A percentile compares a stretch with the other conserved stretches of the same genome.
Conservation (phyloP, 2,888 invertebrate genomes). For the Tineola bisselliella region DNA sequence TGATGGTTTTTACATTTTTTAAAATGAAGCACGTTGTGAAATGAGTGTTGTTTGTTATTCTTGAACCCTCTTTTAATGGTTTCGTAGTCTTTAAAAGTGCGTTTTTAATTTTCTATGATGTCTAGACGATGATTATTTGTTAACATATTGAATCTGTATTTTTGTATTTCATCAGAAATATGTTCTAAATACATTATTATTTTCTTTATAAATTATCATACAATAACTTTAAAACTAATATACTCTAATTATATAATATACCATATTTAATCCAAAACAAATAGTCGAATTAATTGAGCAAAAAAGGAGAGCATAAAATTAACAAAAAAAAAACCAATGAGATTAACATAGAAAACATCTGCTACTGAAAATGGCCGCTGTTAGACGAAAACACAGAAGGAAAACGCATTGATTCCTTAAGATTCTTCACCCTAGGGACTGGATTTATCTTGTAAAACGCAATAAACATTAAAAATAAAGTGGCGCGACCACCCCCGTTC, state of each 20-base stretch:
- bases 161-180: no score
- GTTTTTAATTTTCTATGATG: constrained; percentile 1
- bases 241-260: background rate
- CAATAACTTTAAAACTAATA: no score
- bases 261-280: constrained; percentile 50
- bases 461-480: constrained; percentile 66
- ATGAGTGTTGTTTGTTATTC: constrained; percentile 5
- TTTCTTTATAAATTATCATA: no score
- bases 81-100: background rate
- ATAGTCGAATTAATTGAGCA: constrained; percentile 59
- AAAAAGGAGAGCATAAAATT: constrained; percentile 58
- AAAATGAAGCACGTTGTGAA: constrained; percentile 9
- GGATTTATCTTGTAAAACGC: constrained; percentile 54
- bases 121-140: constrained; percentile 3
- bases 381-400: constrained; percentile 26
- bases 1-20: constrained; percentile 13
- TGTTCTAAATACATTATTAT: no score
- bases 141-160: background rate
- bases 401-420: constrained; percentile 56
- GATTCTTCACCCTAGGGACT: constrained; percentile 45
- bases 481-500: constrained; percentile 41
- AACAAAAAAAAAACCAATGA: constrained; percentile 68
- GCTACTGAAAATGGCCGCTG: constrained; percentile 30
- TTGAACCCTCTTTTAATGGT: constrained; percentile 1
- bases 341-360: constrained; percentile 68